Base-by-base conservation (phyloP, 2,113 vertebrate species). In the Echinops telfairi region DNA sequence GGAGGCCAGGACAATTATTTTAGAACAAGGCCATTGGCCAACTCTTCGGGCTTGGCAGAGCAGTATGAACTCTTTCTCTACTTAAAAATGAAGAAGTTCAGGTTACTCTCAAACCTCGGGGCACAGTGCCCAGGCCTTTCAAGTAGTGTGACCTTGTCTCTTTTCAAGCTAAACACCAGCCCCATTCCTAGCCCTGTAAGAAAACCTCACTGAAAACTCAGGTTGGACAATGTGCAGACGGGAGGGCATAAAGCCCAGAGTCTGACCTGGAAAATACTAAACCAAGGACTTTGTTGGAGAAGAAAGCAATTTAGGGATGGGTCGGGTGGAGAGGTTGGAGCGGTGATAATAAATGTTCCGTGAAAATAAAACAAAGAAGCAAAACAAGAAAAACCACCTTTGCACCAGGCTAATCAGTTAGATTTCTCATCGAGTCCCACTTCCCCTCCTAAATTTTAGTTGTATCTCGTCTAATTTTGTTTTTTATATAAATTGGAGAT, bases 201-300 rank as follows among this genome's bases (percentile, higher is more conserved):
- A 93, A 93, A 86, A 15, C 47, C 29, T 38, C 20, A 15, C 8
- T 86, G 15, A 77, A 93, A 94, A 93, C 38, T 62, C 53, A 70
- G 7, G 27, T 47, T 58, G 64, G 71, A 75, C 70, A 75, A 83
- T 2, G 5, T 58, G 58, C 60, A 91, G 73, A 78, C 25, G 3
- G 70, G 68, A 83, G 27, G 66, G 20, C 78, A 64, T 0, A 31
- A 58, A 40, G 77, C 66, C 88, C 76, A 89, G 81, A 40, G 25
- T 91, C 16, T 89, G 82, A 89, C 82, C 60, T 47, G 81, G 29
- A 91, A 93, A 93, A 86, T 7, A 76, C 38, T 31, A 71, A 90
- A 90, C 93, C 80, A 7, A 86, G 68, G 23, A 53, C 36, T 82
- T 66, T 58, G 73, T 76, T 79, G 78, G 1, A 62, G 47, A 53